Percentiles rank a stretch among this genome's conserved stretches.
These are phyloP conservation scores for Centruroides sculpturatus DNA, from an alignment of 1,140 invertebrate genomes.

Conservation along the genomic window DNA sequence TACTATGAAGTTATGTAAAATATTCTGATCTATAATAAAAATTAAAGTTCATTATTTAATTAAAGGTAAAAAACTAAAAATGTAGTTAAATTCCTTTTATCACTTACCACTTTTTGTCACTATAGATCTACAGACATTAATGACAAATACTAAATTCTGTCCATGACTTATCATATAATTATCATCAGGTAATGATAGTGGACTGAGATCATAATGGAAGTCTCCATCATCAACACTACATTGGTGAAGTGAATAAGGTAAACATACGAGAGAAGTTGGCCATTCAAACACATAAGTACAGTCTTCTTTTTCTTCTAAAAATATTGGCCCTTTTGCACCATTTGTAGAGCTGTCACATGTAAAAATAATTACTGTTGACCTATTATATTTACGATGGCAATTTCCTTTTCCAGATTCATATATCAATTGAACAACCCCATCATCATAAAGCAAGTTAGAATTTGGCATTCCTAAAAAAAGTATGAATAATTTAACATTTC, in stretches of 20 bases:
- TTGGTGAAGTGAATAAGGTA: constrained; percentile 8
- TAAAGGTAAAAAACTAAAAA: no score
- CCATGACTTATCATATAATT: constrained; percentile 19
- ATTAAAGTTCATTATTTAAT: no score
- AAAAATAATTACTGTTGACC: constrained; percentile 26
- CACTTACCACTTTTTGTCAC: constrained; percentile 6
- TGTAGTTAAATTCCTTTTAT: no score
- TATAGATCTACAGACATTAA: constrained; percentile 24
- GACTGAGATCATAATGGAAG: constrained; percentile 20
- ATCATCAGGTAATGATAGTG: constrained; percentile 17
- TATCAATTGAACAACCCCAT: constrained; percentile 8
- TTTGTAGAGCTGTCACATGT: constrained; percentile 21
- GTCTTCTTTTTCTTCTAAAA: constrained; percentile 12
- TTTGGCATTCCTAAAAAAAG: constrained; percentile 3
- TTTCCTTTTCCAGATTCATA: constrained; percentile 7
- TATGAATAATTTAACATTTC: background rate
- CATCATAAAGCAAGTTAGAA: constrained; percentile 2
- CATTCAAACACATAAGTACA: constrained; percentile 28
- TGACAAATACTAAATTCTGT: constrained; percentile 17
- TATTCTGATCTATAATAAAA: no score
- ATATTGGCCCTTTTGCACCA: constrained; percentile 6
- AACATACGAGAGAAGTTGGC: constrained; percentile 26
- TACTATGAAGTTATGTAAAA: no score
- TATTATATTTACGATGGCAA: constrained; percentile 17
- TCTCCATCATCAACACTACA: constrained; percentile 6